Base-by-base conservation (phyloP, 2,797 vertebrate genomes). In the Diplodus puntazzo region DNA sequence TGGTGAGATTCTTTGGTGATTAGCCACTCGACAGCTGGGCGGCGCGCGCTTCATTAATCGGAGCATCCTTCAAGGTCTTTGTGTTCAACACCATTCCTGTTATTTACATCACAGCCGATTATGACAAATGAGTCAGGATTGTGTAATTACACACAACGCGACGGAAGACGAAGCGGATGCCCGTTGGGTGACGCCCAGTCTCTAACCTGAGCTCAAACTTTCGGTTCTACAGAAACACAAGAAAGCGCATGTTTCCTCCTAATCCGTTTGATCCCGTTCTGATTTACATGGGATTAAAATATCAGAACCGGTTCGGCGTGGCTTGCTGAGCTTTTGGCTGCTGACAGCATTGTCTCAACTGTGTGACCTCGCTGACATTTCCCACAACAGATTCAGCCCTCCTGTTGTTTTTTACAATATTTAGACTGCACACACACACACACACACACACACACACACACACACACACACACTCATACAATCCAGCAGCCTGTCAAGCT, bases 281-380 rank as follows among this genome's bases (percentile, higher is more conserved):
- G 53, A 82, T 88, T 84, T 72, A 25, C 61, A 58, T 23, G 18
- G 64, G 75, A 85, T 89, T 85, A 80, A 84, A 81, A 81, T 54
- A 68, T 78, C n/a, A 65, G 2, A 27, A 42, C 67, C 30, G 65
- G 75, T 81, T 85, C 50, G 55, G 34, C 7, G 2, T 64, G 49
- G 67, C 67, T 82, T 66, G 13, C 27, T 20, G 27, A 72, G 84
- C 54, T 75, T 82, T 27, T 14, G 46, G 17, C 16, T 18, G 34
- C 48, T 27, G 21, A 69, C 46, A 9, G 61, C 73, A 2, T 39
- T 55, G 60, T 59, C 61, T 75, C 43, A 25, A 12, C 18, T 1
- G 46, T 45, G 54, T 64, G 81, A 81, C 79, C 76, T 79, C 23
- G 25, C 74, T 21, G 63, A 12, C 2, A 8, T 71, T 77, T 52